Evolutionary conservation across 2,888 invertebrate species (phyloP).

Genomic region (Cantharis flavilabris): DNA sequence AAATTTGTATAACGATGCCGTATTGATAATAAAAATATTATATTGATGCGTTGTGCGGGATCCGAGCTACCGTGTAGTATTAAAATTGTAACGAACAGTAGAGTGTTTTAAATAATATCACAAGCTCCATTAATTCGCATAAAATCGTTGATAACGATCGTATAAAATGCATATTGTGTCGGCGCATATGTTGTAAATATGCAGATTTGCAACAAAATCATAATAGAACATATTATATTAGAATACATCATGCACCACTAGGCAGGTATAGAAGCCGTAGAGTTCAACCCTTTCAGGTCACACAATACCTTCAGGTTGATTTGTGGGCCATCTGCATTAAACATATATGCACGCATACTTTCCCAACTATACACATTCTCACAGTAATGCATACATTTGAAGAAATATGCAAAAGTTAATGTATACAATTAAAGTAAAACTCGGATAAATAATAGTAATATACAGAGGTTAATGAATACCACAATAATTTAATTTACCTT

Average conservation of each 20-base stretch:
- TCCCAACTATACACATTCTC: background rate
- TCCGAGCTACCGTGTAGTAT: background rate
- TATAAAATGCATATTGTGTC: conserved; percentile 45
- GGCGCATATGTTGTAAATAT: conserved; percentile 46
- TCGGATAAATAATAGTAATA: no score
- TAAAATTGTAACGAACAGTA: conserved; percentile 15
- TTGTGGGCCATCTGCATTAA: conserved; percentile 52
- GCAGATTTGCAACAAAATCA: conserved; percentile 49
- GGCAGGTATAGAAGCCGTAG: conserved; percentile 48
- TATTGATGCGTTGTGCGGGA: background rate
- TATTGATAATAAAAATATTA: background rate
- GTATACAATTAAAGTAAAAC: background rate
- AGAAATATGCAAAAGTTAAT: background rate
- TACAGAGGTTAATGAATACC: no score
- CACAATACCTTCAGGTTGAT: conserved; percentile 51
- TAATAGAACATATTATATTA: conserved; percentile 46
- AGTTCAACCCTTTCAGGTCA: conserved; percentile 47
- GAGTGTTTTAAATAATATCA: conserved; percentile 47
- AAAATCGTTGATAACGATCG: conserved; percentile 45
- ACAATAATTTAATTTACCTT: no score
- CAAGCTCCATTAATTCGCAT: conserved; percentile 55
- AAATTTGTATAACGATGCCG: background rate
- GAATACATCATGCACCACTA: conserved; percentile 53
- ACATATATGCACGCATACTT: conserved; percentile 34
- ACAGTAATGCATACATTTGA: background rate